These are phyloP conservation scores for Leucophenga montana DNA, from an alignment of 2,888 invertebrate species.

Conservation along the genomic window DNA sequence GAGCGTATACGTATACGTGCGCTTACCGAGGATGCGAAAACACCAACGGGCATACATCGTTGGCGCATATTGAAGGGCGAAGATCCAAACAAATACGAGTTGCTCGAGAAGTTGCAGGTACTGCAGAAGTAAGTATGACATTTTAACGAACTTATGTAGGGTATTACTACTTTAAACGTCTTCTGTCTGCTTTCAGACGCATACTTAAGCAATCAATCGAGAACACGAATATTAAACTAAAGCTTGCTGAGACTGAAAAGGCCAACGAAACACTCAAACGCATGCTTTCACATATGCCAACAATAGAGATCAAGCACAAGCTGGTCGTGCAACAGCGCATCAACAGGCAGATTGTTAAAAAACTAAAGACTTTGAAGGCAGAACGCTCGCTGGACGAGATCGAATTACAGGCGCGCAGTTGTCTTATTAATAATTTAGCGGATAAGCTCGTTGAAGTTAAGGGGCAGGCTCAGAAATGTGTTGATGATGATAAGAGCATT, in stretches of 20 bases:
- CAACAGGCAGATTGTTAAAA: conserved; percentile 60
- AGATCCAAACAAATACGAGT: conserved; percentile 86
- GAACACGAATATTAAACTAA: conserved; percentile 55
- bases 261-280: conserved; percentile 60
- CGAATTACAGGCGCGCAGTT: conserved; percentile 63
- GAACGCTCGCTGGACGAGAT: conserved; percentile 65
- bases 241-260: conserved; percentile 59
- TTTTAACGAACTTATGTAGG: background rate
- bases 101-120: conserved; percentile 87
- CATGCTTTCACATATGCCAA: conserved; percentile 64
- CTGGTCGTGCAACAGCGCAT: conserved; percentile 51
- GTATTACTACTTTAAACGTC: background rate
- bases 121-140: conserved; percentile 81
- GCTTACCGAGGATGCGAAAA: conserved; percentile 89
- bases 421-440: conserved; percentile 57
- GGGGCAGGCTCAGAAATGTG: conserved; percentile 5
- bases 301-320: conserved; percentile 60
- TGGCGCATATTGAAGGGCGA: conserved; percentile 93
- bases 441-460: conserved; percentile 30
- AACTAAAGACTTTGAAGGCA: conserved; percentile 65
- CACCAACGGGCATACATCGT: conserved; percentile 91
- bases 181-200: conserved; percentile 51
- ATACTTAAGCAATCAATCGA: conserved; percentile 60
- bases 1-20: conserved; percentile 88
- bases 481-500: background rate